Evolutionary conservation across 2,113 vertebrate species (phyloP), one percentile per base, ranked within the genome.

Genomic region (Aleadryas rufinucha): DNA sequence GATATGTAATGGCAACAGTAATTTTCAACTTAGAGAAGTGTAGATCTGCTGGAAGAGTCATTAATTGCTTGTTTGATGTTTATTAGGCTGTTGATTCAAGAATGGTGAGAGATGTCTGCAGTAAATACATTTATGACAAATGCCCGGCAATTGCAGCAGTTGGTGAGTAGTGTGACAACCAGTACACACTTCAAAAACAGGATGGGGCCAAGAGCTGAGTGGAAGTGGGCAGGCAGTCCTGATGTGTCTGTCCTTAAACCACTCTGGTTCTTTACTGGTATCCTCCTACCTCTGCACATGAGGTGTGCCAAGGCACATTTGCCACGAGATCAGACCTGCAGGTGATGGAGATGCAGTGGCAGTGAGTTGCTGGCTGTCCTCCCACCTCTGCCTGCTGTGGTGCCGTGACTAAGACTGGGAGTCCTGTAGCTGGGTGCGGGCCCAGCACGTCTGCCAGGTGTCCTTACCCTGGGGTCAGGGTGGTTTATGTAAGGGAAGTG

Each of bases 41-140:
- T 27, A 44, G 5, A 6, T 45, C 49, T 88, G 45, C 37, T 56
- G 23, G 63, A 83, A 70, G 37, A 56, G 30, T 89, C 7, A 5
- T 33, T 90, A 75, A 93, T 81, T 92, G 8, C 20, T 78, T 59
- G 16, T 61, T 90, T 93, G 37, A 9, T 93, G 30, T 82, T 90
- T 87, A 8, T 77, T 91, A 99, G 99, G 99, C 98, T 0, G 98
- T 99, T 90, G 98, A 99, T 63, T 98, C 99, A 66, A 96, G 54
- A 31, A 96, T 97, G 74, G 88, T 99, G 24, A 98, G 98, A 63
- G 98, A 99, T 7, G 72, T 99, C 81, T 99, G 99, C 97, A 98
- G 98, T 96, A 99, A 99, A 97, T 99, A 99, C 65, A 97, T 99
- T 71, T 99, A 99, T 53, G 99, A 99, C 91, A 99, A 98, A 94